These are phyloP conservation scores for Danionella cerebrum DNA, from an alignment of 2,113 vertebrate species.

Conservation along the genomic window DNA sequence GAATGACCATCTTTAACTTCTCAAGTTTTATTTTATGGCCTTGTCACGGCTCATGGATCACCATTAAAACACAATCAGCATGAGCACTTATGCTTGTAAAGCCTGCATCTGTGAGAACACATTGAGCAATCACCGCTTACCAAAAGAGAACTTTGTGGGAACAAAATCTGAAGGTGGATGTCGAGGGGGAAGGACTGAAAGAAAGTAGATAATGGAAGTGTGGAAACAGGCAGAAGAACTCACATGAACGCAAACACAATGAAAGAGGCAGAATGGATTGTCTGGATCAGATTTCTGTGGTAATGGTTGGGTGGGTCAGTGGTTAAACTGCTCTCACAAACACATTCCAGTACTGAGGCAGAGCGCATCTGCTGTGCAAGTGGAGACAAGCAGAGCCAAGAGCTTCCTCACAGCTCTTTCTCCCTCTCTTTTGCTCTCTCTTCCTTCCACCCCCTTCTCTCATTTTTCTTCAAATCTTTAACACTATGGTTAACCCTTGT, in stretches of 20 bases:
- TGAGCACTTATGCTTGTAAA: background rate
- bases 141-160: conserved; percentile 1
- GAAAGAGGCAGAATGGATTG: conserved; percentile 34
- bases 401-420: conserved; percentile 13
- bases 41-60: conserved; percentile 21
- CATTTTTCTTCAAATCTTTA: conserved; percentile 6
- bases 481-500: conserved; percentile 13
- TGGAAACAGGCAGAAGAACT: conserved; percentile 16
- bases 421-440: background rate
- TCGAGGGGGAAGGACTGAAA: background rate
- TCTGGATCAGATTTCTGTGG: conserved; percentile 44
- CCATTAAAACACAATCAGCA: conserved; percentile 26
- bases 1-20: conserved; percentile 20
- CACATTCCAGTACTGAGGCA: conserved; percentile 40
- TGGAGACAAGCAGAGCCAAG: conserved; percentile 39
- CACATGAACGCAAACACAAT: conserved; percentile 1
- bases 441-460: background rate
- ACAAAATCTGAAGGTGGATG: background rate
- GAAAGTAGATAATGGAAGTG: conserved; percentile 15
- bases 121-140: background rate
- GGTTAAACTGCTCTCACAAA: conserved; percentile 45
- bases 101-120: background rate
- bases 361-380: conserved; percentile 43
- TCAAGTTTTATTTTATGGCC: conserved; percentile 26
- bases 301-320: conserved; percentile 40